A percentile compares a stretch with the other conserved stretches of the same genome.
These are phyloP conservation scores for Cheiracanthium punctorium DNA, from an alignment of 2,888 invertebrate species.

Conservation along the genomic window DNA sequence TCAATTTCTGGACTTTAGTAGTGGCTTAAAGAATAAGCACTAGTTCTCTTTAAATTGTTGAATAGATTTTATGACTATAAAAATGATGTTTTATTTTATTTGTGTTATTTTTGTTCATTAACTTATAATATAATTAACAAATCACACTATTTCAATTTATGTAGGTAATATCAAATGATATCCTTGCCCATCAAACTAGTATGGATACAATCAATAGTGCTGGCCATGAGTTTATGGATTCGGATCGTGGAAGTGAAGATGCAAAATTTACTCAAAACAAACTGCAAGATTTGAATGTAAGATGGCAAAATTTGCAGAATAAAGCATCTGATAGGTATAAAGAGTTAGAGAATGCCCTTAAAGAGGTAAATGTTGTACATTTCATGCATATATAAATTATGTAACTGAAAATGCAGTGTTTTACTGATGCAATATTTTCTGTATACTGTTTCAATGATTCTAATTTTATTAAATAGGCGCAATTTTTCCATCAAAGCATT, in stretches of 20 bases:
- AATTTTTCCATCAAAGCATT: slow-evolving; percentile 92
- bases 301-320: slow-evolving; percentile 92
- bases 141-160: no score
- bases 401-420: no score
- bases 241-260: slow-evolving; percentile 86
- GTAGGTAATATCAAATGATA: slow-evolving; percentile 83
- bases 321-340: slow-evolving; percentile 88
- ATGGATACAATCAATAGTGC: slow-evolving; percentile 97
- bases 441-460: no score
- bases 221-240: slow-evolving; percentile 91
- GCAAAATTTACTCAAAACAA: slow-evolving; percentile 93
- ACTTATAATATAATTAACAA: no score
- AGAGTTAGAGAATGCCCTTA: slow-evolving; percentile 91
- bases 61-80: no score
- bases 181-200: slow-evolving; percentile 95
- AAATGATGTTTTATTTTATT: no score
- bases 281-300: slow-evolving; percentile 88
- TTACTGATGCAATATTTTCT: no score
- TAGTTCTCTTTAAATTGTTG: no score
- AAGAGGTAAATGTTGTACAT: slow-evolving; percentile 68
- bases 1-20: no score
- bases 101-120: no score
- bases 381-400: neutral
- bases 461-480: slow-evolving; percentile 83
- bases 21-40: no score